Conservation (phyloP, 2,797 vertebrate species). For the Cirrhinus mrigala region DNA sequence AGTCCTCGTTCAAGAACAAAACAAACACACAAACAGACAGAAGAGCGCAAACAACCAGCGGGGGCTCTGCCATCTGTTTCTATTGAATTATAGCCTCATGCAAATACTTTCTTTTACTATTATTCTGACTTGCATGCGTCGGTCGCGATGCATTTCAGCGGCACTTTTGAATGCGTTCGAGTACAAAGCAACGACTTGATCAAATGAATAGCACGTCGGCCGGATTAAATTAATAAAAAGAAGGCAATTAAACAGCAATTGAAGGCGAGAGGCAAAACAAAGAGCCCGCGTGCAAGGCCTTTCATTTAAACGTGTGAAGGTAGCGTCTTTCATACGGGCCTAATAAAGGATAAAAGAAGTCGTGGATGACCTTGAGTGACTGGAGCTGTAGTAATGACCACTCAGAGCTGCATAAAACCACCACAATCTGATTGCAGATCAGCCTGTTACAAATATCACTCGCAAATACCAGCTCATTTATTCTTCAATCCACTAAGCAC, state of each 20-base stretch:
- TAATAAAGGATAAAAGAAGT: slow-evolving; percentile 31
- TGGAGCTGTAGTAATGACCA: slow-evolving; percentile 7
- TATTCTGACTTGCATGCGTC: background rate
- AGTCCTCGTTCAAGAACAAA: slow-evolving; percentile 46
- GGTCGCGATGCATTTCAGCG: background rate
- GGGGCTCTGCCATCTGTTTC: slow-evolving; percentile 45
- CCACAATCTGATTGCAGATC: slow-evolving; percentile 39
- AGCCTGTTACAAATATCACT: slow-evolving; percentile 44
- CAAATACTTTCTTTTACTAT: slow-evolving; percentile 15
- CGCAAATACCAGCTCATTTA: slow-evolving; percentile 64
- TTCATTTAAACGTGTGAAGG: slow-evolving; percentile 19
- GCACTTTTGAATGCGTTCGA: background rate
- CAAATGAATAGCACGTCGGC: background rate
- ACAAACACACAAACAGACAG: slow-evolving; percentile 33
- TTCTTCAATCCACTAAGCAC: slow-evolving; percentile 67
- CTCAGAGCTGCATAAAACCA: slow-evolving; percentile 4
- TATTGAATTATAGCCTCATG: slow-evolving; percentile 39
- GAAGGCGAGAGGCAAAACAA: slow-evolving; percentile 26
- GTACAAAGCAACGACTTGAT: slow-evolving; percentile 16
- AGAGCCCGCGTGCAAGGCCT: background rate
- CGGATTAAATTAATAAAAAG: slow-evolving; percentile 33
- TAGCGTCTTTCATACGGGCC: slow-evolving; percentile 1
- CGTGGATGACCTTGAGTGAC: slow-evolving; percentile 45
- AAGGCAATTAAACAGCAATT: slow-evolving; percentile 23
- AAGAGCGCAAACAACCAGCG: slow-evolving; percentile 23